A percentile compares a stretch with the other conserved stretches of the same genome.
Conservation (phyloP, 2,797 vertebrate genomes). For the Rhinoraja longicauda region DNA sequence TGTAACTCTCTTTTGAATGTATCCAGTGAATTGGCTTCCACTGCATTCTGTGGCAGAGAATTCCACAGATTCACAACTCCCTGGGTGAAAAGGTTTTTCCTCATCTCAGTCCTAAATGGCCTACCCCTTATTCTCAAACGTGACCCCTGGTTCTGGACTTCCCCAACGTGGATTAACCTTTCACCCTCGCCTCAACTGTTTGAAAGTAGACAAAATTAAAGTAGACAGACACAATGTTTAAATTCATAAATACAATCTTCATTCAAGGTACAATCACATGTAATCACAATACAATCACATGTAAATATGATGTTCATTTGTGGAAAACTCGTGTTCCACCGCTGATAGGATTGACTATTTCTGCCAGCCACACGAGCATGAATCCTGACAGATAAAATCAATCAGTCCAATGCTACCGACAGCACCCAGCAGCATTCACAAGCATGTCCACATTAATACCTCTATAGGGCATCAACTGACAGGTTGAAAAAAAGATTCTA, state of each 20-base stretch:
- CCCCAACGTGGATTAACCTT: not conserved
- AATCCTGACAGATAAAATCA: not conserved
- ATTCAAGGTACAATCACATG: too few species aligned
- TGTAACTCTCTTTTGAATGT: too few species aligned
- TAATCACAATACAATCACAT: too few species aligned
- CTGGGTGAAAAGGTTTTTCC: too few species aligned
- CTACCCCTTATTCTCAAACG: too few species aligned
- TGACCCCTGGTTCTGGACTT: too few species aligned
- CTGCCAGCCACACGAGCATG: not conserved
- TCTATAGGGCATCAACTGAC: too few species aligned
- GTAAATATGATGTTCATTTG: not conserved
- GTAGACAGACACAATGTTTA: not conserved
- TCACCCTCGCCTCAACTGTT: not conserved
- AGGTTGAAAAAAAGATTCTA: too few species aligned
- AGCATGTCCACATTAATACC: not conserved
- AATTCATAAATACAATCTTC: not conserved
- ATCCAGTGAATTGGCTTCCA: too few species aligned
- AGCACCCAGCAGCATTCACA: not conserved
- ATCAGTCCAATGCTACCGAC: not conserved
- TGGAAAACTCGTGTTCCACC: not conserved
- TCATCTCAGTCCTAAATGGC: too few species aligned
- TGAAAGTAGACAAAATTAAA: conserved; percentile 1
- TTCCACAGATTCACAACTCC: too few species aligned
- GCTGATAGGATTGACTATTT: not conserved
- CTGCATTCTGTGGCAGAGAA: too few species aligned